Base-by-base conservation (phyloP, 2,797 vertebrate genomes). In the Lepilemur ruficaudatus region DNA sequence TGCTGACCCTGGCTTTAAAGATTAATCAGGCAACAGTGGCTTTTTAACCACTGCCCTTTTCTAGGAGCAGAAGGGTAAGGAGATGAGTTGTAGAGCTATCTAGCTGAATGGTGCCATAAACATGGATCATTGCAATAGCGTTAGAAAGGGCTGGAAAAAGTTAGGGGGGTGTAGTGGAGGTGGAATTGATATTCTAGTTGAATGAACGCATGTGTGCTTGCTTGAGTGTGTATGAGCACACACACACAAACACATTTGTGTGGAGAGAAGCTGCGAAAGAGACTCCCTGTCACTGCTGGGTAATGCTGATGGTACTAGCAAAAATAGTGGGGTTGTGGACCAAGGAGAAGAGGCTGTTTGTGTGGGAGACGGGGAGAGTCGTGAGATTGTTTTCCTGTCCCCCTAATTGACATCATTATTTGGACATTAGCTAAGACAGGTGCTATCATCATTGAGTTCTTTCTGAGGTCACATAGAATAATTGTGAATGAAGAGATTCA, bases 401-500 rank as follows among this genome's bases (percentile, higher is more conserved):
- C 5, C 14, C 1, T 67, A 41, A 30, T 22, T 78, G 76, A 48
- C 30, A 43, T 85, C 52, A 67, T 84, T 67, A 96, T 70, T 81
- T 83, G 52, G 9, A 88, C 55, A 55, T 87, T 90, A 81, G 38
- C 9, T 70, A 52, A 86, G 83, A 12, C 70, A 81, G 65, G 41
- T 78, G 59, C 43, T 78, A 75, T 32, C 32, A 22, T 65, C 52
- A 48, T n/a, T 59, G 48, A 78, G 4, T 63, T 92, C 15, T 78
- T 94, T 92, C 38, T 59, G 46, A 91, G 75, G 35, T 3, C 65
- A 89, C 48, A 46, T 20, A 61, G 57, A 86, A 50, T 82, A 73
- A 76, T 35, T 89, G 20, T 80, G 46, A 75, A 63, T 32, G 46
- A 79, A 22, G 23, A 32, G 1, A 75, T 35, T 30, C 55, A 81